Percentiles rank a stretch among this genome's conserved stretches.
These are phyloP conservation scores for Ophonus ardosiacus DNA, from an alignment of 2,888 invertebrate species.

Conservation along the genomic window DNA sequence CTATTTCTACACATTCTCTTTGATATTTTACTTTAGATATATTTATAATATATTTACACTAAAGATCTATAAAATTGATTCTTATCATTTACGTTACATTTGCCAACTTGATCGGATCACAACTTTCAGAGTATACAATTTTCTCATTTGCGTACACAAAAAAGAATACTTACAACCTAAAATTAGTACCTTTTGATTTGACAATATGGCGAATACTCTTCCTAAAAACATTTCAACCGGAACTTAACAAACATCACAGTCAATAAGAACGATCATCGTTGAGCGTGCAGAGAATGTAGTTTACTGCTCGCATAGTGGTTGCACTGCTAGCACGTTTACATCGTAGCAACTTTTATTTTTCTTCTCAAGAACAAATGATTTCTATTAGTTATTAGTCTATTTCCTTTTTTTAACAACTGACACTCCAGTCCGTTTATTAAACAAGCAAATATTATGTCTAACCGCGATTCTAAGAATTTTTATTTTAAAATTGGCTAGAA, in stretches of 20 bases:
- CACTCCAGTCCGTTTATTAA: background rate
- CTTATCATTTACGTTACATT: slow-evolving; percentile 30
- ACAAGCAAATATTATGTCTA: background rate
- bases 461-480: background rate
- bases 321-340: slow-evolving; percentile 47
- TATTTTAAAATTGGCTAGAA: too few relatives aligned
- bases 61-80: slow-evolving; percentile 37
- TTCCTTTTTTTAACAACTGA: background rate
- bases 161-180: slow-evolving; percentile 21
- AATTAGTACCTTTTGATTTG: slow-evolving; percentile 59
- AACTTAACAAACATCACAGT: slow-evolving; percentile 63
- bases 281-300: slow-evolving; percentile 52
- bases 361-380: background rate
- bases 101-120: slow-evolving; percentile 24
- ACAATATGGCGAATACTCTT: slow-evolving; percentile 55
- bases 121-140: slow-evolving; percentile 44
- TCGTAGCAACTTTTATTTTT: slow-evolving; percentile 6
- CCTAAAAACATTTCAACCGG: slow-evolving; percentile 53
- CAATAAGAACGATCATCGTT: slow-evolving; percentile 60
- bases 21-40: slow-evolving; percentile 37
- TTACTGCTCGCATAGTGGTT: slow-evolving; percentile 54
- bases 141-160: slow-evolving; percentile 42
- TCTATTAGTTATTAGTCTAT: background rate
- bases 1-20: slow-evolving; percentile 17
- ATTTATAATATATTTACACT: slow-evolving; percentile 40